phyloP scores from a whole-genome alignment of 2,797 vertebrate genomes.

The Cyclura pinguis region DNA sequence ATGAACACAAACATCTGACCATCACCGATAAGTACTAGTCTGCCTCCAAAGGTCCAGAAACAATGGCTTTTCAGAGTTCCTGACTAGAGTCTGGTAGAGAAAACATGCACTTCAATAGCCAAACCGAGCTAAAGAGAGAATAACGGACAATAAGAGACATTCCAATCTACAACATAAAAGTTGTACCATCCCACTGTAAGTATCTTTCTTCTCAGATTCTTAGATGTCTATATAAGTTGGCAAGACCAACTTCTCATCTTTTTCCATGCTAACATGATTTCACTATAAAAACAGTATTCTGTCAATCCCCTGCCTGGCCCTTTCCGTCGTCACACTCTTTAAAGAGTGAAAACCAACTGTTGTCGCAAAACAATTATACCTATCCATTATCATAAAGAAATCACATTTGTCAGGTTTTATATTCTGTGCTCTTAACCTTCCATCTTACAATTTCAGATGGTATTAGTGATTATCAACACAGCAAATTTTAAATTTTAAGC shows the following conservation, averaged over 20 bases:
- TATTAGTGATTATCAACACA: background rate
- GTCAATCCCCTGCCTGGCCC: background rate
- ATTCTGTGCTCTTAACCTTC: background rate
- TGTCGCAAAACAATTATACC: background rate
- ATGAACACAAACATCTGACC: background rate
- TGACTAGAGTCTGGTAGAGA: background rate
- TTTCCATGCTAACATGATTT: background rate
- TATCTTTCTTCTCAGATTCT: background rate
- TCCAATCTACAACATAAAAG: background rate
- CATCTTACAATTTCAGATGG: background rate
- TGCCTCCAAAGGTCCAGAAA: background rate
- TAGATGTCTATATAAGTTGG: background rate
- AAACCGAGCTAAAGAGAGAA: background rate
- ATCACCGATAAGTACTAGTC: background rate
- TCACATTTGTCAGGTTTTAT: background rate
- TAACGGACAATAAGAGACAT: background rate
- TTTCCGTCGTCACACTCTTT: too few relatives aligned
- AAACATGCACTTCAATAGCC: background rate
- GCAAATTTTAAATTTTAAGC: background rate
- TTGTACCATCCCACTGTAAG: background rate
- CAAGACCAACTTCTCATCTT: background rate
- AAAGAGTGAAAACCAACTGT: background rate
- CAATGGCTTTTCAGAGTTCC: background rate
- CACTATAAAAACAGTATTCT: too few relatives aligned
- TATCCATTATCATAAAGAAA: background rate